Base-by-base conservation (phyloP, 2,113 vertebrate species). In the Hippoglossus stenolepis region DNA sequence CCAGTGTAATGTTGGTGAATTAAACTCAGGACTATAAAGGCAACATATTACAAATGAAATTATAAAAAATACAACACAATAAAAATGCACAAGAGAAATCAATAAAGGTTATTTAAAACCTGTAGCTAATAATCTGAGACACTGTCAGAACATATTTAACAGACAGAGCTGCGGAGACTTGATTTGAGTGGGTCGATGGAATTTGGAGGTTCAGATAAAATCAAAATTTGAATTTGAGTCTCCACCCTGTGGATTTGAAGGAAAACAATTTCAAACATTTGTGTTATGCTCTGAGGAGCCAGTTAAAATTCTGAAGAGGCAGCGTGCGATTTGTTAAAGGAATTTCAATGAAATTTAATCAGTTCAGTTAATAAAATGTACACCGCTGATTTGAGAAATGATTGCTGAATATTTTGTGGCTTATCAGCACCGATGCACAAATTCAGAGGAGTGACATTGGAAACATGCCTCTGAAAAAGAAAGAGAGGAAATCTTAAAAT, bases 201-300 rank as follows among this genome's bases (percentile, higher is more conserved):
- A 76, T 72, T 64, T 72, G 64, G 9, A 26, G 10, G 18, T 14
- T 65, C 24, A 31, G 24, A 83, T 59, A 77, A 78, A 80, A 80
- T 65, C 40, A 71, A 70, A 79, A 68, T 21, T 49, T 7, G 20
- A 64, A 79, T 26, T 65, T 64, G 23, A 31, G 28, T 62, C 38
- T 43, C 43, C 38, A 13, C n/a, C 13, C 38, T 10, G 12, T 70
- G 62, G 56, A 68, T 77, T 80, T 75, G 43, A 53, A 84, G 64
- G 82, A 82, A 89, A 69, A 47, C 35, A 68, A 75, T 85, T 79
- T 67, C 11, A 58, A 59, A 72, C 68, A 21, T 80, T 84, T 75
- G 73, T 75, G 73, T 86, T 80, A 60, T 40, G 31, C 59, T 54
- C 72, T 0, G 21, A 75, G 64, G 64, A 60, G 61, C 70, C 51